These are phyloP conservation scores for Dipodomys ordii DNA, from an alignment of 2,113 vertebrate species.

Conservation along the genomic window DNA sequence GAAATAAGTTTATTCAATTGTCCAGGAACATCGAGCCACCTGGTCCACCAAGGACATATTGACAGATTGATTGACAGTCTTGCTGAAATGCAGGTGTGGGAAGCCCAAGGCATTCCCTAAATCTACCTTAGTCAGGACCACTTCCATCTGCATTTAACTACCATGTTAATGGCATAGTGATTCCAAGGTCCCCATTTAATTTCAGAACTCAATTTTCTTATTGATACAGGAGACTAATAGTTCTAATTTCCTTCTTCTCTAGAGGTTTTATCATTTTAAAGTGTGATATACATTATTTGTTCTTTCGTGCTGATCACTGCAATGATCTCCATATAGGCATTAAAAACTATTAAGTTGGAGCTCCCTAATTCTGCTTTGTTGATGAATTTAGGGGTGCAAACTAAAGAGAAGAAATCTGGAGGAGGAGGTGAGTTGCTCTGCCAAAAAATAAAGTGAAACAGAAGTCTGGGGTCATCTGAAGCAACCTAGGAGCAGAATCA, in stretches of 20 bases:
- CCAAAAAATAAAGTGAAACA: not conserved
- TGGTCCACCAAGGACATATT: not conserved
- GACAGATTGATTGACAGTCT: not conserved
- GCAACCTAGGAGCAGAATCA: not conserved
- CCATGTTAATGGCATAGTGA: not conserved
- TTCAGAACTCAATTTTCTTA: not conserved
- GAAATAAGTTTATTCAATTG: not conserved
- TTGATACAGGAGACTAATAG: not conserved
- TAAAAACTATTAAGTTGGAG: not conserved
- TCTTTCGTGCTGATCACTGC: not conserved
- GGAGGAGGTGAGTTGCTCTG: not conserved
- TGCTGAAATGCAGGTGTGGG: not conserved
- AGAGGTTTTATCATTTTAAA: not conserved
- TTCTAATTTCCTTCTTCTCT: not conserved
- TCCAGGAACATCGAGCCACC: not conserved
- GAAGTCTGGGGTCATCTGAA: not conserved
- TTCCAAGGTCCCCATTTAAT: not conserved
- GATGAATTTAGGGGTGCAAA: not conserved
- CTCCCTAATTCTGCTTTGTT: not conserved
- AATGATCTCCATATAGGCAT: not conserved
- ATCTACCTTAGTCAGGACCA: not conserved
- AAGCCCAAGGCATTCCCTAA: not conserved
- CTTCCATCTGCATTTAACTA: not conserved
- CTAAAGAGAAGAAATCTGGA: not conserved
- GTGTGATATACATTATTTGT: not conserved